Percentiles rank a stretch among this genome's conserved stretches.
Conservation (phyloP, 1,140 invertebrate genomes). For the Nomia melanderi region DNA sequence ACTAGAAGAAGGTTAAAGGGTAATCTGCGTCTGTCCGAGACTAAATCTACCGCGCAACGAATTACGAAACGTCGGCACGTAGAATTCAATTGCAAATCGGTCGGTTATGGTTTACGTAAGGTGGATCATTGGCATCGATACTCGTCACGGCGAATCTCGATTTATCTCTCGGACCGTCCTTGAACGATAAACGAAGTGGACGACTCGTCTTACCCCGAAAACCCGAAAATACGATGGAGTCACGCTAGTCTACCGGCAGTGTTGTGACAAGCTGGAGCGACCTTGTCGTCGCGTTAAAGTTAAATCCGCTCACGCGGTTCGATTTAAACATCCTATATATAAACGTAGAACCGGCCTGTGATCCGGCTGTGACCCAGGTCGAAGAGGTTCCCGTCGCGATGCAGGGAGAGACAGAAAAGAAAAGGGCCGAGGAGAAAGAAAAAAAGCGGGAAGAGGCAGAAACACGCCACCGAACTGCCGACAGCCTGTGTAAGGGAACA, state of each 20-base stretch:
- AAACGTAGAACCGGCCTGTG: slow-evolving; percentile 40
- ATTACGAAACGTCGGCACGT: too few relatives aligned
- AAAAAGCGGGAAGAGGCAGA: background rate
- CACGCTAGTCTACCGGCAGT: slow-evolving; percentile 31
- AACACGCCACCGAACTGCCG: slow-evolving; percentile 15
- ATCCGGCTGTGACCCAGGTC: slow-evolving; percentile 47
- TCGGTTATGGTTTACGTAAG: background rate
- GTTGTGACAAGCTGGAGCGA: slow-evolving; percentile 53
- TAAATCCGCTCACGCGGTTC: slow-evolving; percentile 46
- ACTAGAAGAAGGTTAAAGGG: too few relatives aligned
- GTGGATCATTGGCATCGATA: background rate
- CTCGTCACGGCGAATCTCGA: background rate
- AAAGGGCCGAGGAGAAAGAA: background rate
- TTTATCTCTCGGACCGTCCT: slow-evolving; percentile 26
- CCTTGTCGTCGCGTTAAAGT: slow-evolving; percentile 42
- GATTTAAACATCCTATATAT: slow-evolving; percentile 51
- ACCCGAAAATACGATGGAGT: slow-evolving; percentile 45
- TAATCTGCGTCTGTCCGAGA: too few relatives aligned
- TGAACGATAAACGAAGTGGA: slow-evolving; percentile 34
- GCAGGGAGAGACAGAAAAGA: background rate
- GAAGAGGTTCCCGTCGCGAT: slow-evolving; percentile 5
- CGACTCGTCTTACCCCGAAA: slow-evolving; percentile 34
- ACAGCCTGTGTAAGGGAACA: slow-evolving; percentile 8
- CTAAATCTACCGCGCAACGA: too few relatives aligned
- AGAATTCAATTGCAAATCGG: too few relatives aligned